Evolutionary conservation across 2,888 invertebrate species (phyloP), one percentile per base, ranked within the genome.

Genomic region (Notodonta dromedarius): DNA sequence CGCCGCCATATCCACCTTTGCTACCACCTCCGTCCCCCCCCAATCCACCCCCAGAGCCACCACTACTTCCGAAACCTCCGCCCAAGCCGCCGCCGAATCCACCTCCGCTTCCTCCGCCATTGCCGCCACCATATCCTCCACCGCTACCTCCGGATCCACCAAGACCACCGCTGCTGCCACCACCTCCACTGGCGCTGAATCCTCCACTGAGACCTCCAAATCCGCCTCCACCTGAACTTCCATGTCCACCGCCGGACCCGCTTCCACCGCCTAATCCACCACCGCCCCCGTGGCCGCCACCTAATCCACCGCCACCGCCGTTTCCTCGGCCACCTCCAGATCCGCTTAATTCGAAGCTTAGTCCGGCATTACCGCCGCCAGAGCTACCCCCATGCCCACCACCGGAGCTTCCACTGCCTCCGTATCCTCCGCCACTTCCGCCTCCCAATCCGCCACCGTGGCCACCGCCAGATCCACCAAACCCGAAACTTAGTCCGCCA

Each of bases 131-230:
- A 40, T 46, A 55, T 4, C 69, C 67, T 2, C 64, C 35, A 69
- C 80, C 68, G 67, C 80, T 63, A 67, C 79, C 82, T 61, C 86
- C 85, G 16, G 83, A 85, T 7, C 74, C 71, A 4, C 40, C 50
- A 7, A 35, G 4, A 4, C 71, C 71, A 35, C 65, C 66, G 6
- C 86, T 68, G 67, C 81, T 64, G 67, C 79, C 82, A 60, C 86
- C 85, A 24, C 83, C 85, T 8, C 74, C 71, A 4, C 42, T 60
- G 39, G 58, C 50, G n/a, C 71, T 67, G 55, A 54, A 52, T 44
- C 54, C 66, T 58, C 71, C 63, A 0, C 74, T 73, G 9, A 63
- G 59, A 11, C 65, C 65, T n/a, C 71, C 74, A 0, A 59, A 53
- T 42, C 59, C 61, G 16, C 65, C 63, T 3, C 78, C 80, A 48